phyloP scores from a whole-genome alignment of 2,113 vertebrate species.

The Lamprologus ornatipinnis region DNA sequence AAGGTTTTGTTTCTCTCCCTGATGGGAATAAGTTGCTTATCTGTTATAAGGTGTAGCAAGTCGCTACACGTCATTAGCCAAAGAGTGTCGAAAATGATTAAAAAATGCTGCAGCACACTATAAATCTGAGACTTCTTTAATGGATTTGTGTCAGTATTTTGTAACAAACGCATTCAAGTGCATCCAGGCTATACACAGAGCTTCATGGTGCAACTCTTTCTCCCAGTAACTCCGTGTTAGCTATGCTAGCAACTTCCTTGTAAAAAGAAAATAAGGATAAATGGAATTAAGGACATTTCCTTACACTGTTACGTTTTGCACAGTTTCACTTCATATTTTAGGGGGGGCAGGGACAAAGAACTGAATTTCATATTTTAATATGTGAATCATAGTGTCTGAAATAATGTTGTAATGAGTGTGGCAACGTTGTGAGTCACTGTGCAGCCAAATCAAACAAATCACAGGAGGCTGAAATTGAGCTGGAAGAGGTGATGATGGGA shows the following conservation, averaged over 20 bases:
- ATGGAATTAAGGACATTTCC: neutral
- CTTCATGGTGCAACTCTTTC: neutral
- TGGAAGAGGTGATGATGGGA: neutral
- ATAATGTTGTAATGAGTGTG: neutral
- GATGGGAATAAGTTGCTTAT: neutral
- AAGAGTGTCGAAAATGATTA: neutral
- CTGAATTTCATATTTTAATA: neutral
- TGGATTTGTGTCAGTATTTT: neutral
- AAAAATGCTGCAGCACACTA: neutral
- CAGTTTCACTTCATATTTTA: neutral
- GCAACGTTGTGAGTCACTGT: constrained; percentile 13
- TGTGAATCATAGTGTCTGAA: neutral
- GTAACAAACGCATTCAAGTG: neutral
- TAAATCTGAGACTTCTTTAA: neutral
- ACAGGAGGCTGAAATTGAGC: neutral
- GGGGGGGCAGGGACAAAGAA: neutral
- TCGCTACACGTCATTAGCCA: neutral
- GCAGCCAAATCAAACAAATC: constrained; percentile 10
- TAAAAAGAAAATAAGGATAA: neutral
- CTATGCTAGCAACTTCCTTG: neutral
- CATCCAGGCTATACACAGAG: neutral
- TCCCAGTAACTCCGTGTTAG: neutral
- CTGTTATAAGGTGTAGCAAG: neutral
- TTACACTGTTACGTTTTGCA: neutral
- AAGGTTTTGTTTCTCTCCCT: neutral